These are phyloP conservation scores for Chelonoidis abingdonii DNA, from an alignment of 2,113 vertebrate species.

Conservation along the genomic window DNA sequence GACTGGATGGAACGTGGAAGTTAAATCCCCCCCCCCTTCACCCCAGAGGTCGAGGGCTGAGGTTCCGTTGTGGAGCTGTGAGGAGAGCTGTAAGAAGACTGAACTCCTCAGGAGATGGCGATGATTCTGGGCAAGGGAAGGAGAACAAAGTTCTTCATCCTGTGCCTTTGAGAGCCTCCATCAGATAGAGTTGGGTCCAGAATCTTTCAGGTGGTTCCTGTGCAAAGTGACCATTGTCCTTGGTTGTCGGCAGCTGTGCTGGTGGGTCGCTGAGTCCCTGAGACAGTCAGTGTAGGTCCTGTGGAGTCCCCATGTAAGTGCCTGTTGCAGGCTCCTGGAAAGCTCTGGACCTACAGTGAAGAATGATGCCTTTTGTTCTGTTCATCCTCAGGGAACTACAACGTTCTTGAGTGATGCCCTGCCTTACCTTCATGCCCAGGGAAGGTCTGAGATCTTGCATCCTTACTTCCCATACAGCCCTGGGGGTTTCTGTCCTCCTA, in stretches of 20 bases:
- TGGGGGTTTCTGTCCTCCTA: background rate
- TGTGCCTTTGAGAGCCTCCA: background rate
- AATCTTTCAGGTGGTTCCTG: background rate
- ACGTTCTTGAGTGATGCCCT: background rate
- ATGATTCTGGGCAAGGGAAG: background rate
- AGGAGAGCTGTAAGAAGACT: background rate
- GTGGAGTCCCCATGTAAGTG: background rate
- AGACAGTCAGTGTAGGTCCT: background rate
- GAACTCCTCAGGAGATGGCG: accelerated
- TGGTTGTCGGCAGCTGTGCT: background rate
- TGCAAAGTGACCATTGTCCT: accelerated
- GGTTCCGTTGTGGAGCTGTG: background rate
- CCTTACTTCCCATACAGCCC: background rate
- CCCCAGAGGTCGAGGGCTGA: background rate
- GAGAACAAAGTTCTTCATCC: background rate
- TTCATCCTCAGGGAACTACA: background rate
- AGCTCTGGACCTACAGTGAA: background rate
- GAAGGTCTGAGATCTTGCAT: background rate
- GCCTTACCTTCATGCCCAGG: background rate
- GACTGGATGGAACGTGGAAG: background rate
- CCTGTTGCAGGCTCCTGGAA: background rate
- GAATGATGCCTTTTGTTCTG: background rate
- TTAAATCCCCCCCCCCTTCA: background rate
- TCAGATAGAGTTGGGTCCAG: background rate
- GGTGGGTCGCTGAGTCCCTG: background rate